phyloP scores from a whole-genome alignment of 1,140 invertebrate species.

The Drosophila bocki region DNA sequence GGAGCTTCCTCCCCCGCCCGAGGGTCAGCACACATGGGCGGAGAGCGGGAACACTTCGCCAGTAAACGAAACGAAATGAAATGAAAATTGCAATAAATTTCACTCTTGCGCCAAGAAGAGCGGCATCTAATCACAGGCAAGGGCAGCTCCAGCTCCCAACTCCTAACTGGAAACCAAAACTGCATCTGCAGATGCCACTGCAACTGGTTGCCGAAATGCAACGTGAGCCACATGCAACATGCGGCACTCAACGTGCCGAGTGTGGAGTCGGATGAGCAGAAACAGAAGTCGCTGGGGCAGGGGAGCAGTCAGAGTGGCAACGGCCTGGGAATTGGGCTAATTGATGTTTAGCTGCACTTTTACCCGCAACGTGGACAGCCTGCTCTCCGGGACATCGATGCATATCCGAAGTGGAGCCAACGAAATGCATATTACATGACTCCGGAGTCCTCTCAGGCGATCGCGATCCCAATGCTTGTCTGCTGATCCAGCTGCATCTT shows the following conservation, averaged over 20 bases:
- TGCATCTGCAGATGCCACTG: constrained; percentile 27
- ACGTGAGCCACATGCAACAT: constrained; percentile 75
- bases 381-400: constrained; percentile 37
- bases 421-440: constrained; percentile 62
- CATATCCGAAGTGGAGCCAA: constrained; percentile 42
- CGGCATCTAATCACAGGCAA: constrained; percentile 76
- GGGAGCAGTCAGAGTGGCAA: constrained; percentile 60
- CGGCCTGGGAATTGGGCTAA: constrained; percentile 81
- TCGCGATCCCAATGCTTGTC: constrained; percentile 33
- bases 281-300: constrained; percentile 44
- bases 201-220: constrained; percentile 70
- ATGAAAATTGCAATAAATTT: constrained; percentile 79
- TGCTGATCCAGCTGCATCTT: constrained; percentile 66
- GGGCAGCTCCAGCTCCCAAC: constrained; percentile 41
- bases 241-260: constrained; percentile 8
- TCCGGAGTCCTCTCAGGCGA: constrained; percentile 12
- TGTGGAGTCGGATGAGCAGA: constrained; percentile 49
- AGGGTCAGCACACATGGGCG: constrained; percentile 33
- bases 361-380: constrained; percentile 73
- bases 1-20: constrained; percentile 8
- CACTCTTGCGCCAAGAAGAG: constrained; percentile 75
- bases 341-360: constrained; percentile 84
- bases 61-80: constrained; percentile 55
- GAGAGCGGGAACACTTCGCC: constrained; percentile 27
- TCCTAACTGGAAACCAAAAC: constrained; percentile 21